Base-by-base conservation (phyloP, 2,797 vertebrate species). In the Gallinago solitaria region DNA sequence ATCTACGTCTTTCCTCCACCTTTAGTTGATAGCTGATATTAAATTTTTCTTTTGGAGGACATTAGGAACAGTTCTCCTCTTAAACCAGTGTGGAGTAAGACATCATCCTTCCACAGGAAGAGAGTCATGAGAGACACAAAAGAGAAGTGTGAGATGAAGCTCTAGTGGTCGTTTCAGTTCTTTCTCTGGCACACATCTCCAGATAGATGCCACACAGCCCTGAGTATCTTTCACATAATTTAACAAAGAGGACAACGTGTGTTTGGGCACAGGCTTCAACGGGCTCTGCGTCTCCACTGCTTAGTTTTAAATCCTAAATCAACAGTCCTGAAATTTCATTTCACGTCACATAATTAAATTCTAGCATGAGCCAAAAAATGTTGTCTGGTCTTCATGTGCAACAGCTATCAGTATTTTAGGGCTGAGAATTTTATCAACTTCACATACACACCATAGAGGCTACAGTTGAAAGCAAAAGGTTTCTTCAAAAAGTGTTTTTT, bases 391-490 rank as follows among this genome's bases (percentile, higher is more conserved):
- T 45, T 69, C 32, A 35, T 2, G 18, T 28, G 47, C 35, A 77
- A 53, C 39, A 85, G 57, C 16, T 54, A 60, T 53, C 39, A 43
- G 43, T 12, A 57, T 39, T 61, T 70, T 3, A 56, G 43, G 32
- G 39, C 59, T 70, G 59, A 53, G 25, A 64, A 82, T 76, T 67
- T 88, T 51, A 73, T 70, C 54, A 88, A 63, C 56, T 81, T 73
- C 53, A 43, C 21, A 27, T 8, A 7, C 17, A 53, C n/a, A 53
- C 9, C 28, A 47, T n/a, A 83, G 80, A 80, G 74, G 20, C 39
- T 65, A 28, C n/a, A 75, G 32, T 1, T 61, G 45, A 68, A 77
- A 75, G 61, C 51, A 69, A 77, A 81, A 80, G 14, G 21, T 61
- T 82, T 76, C 25, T n/a, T 90, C 43, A 65, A 15, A 69, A 56